Conservation (phyloP, 2,113 vertebrate genomes). For the Chlamydotis undulata region DNA sequence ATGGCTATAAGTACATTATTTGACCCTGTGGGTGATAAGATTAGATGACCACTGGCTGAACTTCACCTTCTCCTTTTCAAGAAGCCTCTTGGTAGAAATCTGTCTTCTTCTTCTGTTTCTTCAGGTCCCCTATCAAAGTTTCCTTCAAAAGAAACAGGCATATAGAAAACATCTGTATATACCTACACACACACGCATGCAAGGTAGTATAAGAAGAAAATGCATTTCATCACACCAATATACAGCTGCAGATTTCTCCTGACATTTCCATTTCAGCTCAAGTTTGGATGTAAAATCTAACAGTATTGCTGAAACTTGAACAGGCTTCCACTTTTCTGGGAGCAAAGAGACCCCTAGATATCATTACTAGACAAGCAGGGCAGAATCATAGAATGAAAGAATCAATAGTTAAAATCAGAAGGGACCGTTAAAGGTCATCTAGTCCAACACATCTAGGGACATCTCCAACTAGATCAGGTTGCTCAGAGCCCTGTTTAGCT, state of each 20-base stretch:
- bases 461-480: too few relatives aligned
- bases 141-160: neutral
- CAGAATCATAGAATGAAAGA: neutral
- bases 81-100: neutral
- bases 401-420: too few relatives aligned
- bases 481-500: too few relatives aligned
- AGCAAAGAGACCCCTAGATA: neutral
- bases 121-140: neutral
- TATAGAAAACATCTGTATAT: neutral
- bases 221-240: neutral
- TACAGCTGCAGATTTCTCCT: neutral
- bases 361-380: neutral
- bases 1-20: neutral
- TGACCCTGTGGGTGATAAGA: neutral
- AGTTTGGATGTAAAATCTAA: neutral
- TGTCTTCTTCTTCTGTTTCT: neutral
- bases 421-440: too few relatives aligned
- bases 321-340: neutral
- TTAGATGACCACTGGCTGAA: neutral
- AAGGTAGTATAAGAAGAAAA: neutral
- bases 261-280: neutral
- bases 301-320: neutral
- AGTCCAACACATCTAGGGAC: too few relatives aligned
- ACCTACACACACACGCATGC: too few relatives aligned
- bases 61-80: neutral